Evolutionary conservation across 2,888 invertebrate species (phyloP), one percentile per base, ranked within the genome.

Genomic region (Lasioglossum pauxillum): DNA sequence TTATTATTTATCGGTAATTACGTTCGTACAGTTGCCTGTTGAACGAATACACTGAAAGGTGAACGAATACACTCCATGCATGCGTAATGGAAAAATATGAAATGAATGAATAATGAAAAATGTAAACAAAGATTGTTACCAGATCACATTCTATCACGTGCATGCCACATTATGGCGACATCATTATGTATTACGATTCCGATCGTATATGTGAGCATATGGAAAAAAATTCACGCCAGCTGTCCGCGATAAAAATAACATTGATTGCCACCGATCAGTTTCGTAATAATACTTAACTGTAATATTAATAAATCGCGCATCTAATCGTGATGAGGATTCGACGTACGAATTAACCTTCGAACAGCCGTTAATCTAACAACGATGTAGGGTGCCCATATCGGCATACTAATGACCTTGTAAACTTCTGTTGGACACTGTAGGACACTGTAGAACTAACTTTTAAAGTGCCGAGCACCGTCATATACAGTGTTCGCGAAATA

Each of bases 271-370:
- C 38, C 10, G 69, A 38, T 69, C 38, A 23, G 38, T 35, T 69
- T 69, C 35, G 38, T 69, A 69, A 69, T 69, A 69, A 69, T 69
- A 23, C 38, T 69, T 69, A 69, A 69, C 69, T 69, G 69, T 69
- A 69, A 38, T 69, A 69, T 69, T 69, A 69, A 69, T 69, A 69
- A 69, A 69, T 64, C 69, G 35, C 38, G 38, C 23, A 23, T 69
- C 35, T 38, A 38, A 38, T 38, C 35, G 69, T 69, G 69, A 38
- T 38, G 38, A 38, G 69, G 38, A 38, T 69, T 69, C 69, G 69
- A 69, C 19, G 69, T 38, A 27, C 35, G 23, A 69, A 69, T 69
- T 38, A 38, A 69, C 38, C 69, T 69, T 69, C 38, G 69, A 23
- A 69, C 69, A 69, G 23, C 23, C 38, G 69, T 23, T 69, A 69